Evolutionary conservation across 2,113 vertebrate species (phyloP), one percentile per base, ranked within the genome.

Genomic region (Scortum barcoo): DNA sequence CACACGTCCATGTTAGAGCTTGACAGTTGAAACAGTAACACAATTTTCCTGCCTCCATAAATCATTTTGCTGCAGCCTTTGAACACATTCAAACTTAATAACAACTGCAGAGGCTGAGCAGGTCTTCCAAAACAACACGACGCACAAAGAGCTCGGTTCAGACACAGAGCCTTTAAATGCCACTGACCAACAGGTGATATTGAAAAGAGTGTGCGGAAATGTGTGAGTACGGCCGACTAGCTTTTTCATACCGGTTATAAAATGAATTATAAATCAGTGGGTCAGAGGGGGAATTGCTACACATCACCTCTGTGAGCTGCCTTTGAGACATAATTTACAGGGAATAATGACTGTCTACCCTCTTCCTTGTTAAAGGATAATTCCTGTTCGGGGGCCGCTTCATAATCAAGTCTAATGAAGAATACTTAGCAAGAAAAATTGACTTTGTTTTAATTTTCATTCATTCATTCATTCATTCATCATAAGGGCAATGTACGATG

Each of bases 381-480:
- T 54, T 82, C 51, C 57, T 80, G 58, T 56, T 82, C 62, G 40
- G 80, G 80, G 57, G 12, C 53, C 17, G 33, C 68, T 84, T 66
- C 38, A 70, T 86, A 84, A 88, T 86, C 50, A 86, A 36, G 73
- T 56, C 84, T 76, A 80, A 87, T 83, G 40, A 87, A 70, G 68
- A 85, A 56, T 66, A 76, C 75, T 81, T 78, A 28, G 74, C 5
- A 11, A 57, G 65, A 75, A 51, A 46, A 68, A 80, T 73, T 38
- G 48, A 70, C 53, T 58, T 81, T 50, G 51, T 51, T 74, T 70
- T 60, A 79, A 79, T 77, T 69, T 50, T 54, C 38, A 57, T 72
- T 72, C 40, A 77, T 74, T 67, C 33, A 76, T 50, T 54, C 38
- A 57, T 72, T 72, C 40, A 77, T 74, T 67, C 33, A 76, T 72